A percentile compares a stretch with the other conserved stretches of the same genome.
Evolutionary conservation across 2,888 invertebrate species (phyloP).

Genomic region (Brachylomia viminalis): DNA sequence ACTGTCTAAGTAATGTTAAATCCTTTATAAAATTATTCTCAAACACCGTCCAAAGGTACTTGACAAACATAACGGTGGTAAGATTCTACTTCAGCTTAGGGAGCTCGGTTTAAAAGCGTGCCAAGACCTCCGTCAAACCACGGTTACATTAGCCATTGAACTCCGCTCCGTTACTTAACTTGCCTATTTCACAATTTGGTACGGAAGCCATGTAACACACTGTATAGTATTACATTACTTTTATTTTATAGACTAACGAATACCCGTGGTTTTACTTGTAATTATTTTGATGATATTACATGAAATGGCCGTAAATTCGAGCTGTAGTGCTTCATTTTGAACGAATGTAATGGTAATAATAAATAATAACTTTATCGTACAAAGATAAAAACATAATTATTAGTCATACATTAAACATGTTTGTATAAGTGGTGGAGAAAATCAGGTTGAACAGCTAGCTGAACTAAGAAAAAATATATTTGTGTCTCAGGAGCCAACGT

Average conservation of each 20-base stretch:
- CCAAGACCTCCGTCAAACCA: background rate
- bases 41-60: background rate
- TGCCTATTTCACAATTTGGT: conserved; percentile 46
- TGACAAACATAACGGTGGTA: background rate
- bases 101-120: background rate
- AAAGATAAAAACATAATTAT: too few relatives aligned
- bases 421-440: too few relatives aligned
- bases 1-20: too few relatives aligned
- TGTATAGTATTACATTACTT: conserved; percentile 47
- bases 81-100: background rate
- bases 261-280: background rate
- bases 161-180: conserved; percentile 7
- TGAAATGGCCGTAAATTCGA: too few relatives aligned
- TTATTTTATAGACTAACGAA: conserved; percentile 25
- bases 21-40: background rate
- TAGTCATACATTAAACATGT: too few relatives aligned
- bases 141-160: conserved; percentile 20
- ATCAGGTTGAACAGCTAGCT: too few relatives aligned
- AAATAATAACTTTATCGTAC: too few relatives aligned
- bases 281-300: background rate
- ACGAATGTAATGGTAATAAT: too few relatives aligned
- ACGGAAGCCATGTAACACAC: conserved; percentile 36
- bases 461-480: too few relatives aligned
- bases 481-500: too few relatives aligned
- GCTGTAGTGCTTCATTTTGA: too few relatives aligned